Conservation (phyloP, 1,140 invertebrate genomes). For the Pseudomyrmex dendroicus region DNA sequence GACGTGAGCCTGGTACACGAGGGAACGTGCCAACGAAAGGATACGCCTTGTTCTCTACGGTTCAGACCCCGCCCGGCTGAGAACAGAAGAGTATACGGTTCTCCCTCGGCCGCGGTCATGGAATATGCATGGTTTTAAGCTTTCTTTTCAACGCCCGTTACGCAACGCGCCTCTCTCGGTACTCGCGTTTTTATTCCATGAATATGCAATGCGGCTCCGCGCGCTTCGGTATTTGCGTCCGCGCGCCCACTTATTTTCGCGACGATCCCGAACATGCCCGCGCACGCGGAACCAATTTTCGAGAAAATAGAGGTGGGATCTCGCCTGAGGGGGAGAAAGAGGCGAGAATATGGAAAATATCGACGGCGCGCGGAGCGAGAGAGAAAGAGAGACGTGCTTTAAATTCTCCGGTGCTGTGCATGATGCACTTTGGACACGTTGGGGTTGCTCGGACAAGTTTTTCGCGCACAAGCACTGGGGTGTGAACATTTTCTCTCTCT, state of each 20-base stretch:
- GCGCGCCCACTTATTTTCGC: constrained; percentile 46
- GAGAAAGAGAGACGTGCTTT: background rate
- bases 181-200: constrained; percentile 50
- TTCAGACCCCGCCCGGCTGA: background rate
- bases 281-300: constrained; percentile 40
- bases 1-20: background rate
- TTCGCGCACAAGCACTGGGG: background rate
- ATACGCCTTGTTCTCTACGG: background rate
- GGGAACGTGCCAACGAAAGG: background rate
- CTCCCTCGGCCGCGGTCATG: background rate
- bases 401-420: constrained; percentile 17
- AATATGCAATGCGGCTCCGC: constrained; percentile 47
- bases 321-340: background rate
- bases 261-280: constrained; percentile 33
- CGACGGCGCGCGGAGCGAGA: background rate
- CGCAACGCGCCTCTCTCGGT: constrained; percentile 19
- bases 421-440: background rate
- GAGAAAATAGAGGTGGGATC: constrained; percentile 25
- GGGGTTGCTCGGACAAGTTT: constrained; percentile 10
- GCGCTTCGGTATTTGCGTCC: constrained; percentile 41
- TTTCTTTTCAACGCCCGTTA: constrained; percentile 43
- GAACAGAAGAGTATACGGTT: too few species aligned
- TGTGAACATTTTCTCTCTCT: background rate
- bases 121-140: constrained; percentile 43
- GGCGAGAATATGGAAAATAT: constrained; percentile 29